Conservation (phyloP, 2,113 vertebrate species). For the Willisornis vidua region DNA sequence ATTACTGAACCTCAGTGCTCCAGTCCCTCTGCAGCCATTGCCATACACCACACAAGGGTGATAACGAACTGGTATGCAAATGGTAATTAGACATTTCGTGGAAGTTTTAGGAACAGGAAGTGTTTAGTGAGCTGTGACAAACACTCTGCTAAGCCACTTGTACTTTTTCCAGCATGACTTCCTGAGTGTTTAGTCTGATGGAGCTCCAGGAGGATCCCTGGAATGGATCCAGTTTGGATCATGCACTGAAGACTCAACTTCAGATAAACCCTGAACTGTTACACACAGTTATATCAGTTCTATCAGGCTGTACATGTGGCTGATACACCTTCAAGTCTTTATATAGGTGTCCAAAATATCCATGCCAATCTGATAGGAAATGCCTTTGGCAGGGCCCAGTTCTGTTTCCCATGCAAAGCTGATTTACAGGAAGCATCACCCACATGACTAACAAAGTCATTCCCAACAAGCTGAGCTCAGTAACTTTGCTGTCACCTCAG, state of each 20-base stretch:
- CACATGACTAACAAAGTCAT: neutral
- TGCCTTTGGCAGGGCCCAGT: neutral
- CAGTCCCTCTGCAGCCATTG: neutral
- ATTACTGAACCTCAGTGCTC: neutral
- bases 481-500: neutral
- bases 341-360: neutral
- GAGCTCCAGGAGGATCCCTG: neutral
- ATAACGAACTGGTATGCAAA: neutral
- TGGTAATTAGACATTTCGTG: neutral
- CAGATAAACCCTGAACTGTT: neutral
- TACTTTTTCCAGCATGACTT: neutral
- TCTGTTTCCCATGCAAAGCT: neutral
- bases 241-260: accelerated
- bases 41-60: neutral
- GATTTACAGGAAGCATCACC: neutral
- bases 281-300: no score
- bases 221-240: neutral
- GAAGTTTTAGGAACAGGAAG: neutral
- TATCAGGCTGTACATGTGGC: neutral
- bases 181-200: neutral
- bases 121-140: neutral
- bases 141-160: neutral
- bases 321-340: neutral
- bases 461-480: neutral
- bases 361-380: neutral